These are phyloP conservation scores for Choristoneura rosaceana DNA, from an alignment of 2,888 invertebrate genomes.

Conservation along the genomic window DNA sequence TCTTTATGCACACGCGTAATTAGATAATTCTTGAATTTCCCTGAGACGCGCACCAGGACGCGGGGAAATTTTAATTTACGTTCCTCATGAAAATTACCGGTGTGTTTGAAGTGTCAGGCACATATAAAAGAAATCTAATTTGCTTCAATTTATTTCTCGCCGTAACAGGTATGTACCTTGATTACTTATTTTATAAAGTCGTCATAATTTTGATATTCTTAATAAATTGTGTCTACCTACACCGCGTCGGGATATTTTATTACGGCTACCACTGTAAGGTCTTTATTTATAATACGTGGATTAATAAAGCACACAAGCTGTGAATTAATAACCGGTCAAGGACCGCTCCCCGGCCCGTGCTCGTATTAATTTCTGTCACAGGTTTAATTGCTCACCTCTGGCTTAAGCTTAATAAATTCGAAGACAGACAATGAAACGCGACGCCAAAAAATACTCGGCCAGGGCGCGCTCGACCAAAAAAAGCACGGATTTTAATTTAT, in stretches of 20 bases:
- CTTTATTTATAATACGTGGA: conserved; percentile 65
- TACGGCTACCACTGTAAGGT: conserved; percentile 47
- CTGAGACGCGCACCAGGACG: conserved; percentile 52
- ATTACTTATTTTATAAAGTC: conserved; percentile 34
- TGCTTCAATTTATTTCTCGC: conserved; percentile 40
- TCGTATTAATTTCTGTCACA: conserved; percentile 83
- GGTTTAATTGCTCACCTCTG: conserved; percentile 83
- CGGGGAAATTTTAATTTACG: conserved; percentile 49
- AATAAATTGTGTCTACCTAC: conserved; percentile 40
- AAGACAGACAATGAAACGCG: conserved; percentile 78
- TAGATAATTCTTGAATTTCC: conserved; percentile 79
- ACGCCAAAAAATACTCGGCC: conserved; percentile 75
- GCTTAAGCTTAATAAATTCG: conserved; percentile 83
- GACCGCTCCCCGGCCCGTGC: conserved; percentile 57
- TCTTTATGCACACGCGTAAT: conserved; percentile 82
- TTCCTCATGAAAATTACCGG: conserved; percentile 35
- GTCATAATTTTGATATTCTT: conserved; percentile 33
- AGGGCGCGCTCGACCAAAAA: conserved; percentile 71
- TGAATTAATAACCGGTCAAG: conserved; percentile 68
- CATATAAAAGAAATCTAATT: conserved; percentile 42
- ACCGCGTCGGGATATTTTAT: conserved; percentile 33
- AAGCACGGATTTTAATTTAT: conserved; percentile 84
- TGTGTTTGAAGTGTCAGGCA: conserved; percentile 40
- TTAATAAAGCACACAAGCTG: conserved; percentile 71
- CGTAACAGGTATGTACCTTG: conserved; percentile 6